phyloP scores from a whole-genome alignment of 2,888 invertebrate genomes.

The Cryptus armator region DNA sequence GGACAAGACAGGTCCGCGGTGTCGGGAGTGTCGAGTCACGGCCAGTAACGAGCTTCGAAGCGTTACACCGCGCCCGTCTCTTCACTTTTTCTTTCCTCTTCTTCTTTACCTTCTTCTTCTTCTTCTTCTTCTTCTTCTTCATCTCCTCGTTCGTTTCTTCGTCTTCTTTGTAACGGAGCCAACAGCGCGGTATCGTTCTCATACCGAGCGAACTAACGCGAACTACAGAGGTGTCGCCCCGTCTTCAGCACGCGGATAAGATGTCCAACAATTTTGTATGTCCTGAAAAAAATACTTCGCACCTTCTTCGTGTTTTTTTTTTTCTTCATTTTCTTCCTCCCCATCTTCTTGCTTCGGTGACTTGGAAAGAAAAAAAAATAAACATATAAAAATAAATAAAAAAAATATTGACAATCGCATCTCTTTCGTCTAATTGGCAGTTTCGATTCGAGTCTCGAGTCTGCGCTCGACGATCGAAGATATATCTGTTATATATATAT shows the following conservation, averaged over 20 bases:
- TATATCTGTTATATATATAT: background rate
- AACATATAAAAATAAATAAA: conserved; percentile 10
- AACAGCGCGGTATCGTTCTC: conserved; percentile 44
- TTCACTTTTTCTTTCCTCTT: conserved; percentile 15
- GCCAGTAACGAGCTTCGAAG: conserved; percentile 83
- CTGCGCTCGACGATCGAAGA: conserved; percentile 14
- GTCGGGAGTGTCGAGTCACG: conserved; percentile 82
- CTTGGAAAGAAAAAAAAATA: background rate
- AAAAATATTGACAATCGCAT: conserved; percentile 11
- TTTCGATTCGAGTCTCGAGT: conserved; percentile 55
- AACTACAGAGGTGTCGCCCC: conserved; percentile 26
- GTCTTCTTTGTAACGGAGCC: conserved; percentile 70
- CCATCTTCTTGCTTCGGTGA: background rate
- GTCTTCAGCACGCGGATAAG: conserved; percentile 13
- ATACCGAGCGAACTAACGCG: conserved; percentile 35
- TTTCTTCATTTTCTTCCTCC: background rate
- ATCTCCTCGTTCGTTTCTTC: conserved; percentile 13
- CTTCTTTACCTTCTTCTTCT: conserved; percentile 18
- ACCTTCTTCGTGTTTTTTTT: conserved; percentile 10
- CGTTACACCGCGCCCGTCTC: conserved; percentile 53
- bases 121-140: conserved; percentile 59
- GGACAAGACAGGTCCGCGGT: conserved; percentile 66
- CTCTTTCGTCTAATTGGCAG: conserved; percentile 66
- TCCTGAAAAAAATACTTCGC: conserved; percentile 41
- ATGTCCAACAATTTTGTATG: conserved; percentile 31